Evolutionary conservation across 2,113 vertebrate species (phyloP).

Genomic region (Leptobrachium leishanense): DNA sequence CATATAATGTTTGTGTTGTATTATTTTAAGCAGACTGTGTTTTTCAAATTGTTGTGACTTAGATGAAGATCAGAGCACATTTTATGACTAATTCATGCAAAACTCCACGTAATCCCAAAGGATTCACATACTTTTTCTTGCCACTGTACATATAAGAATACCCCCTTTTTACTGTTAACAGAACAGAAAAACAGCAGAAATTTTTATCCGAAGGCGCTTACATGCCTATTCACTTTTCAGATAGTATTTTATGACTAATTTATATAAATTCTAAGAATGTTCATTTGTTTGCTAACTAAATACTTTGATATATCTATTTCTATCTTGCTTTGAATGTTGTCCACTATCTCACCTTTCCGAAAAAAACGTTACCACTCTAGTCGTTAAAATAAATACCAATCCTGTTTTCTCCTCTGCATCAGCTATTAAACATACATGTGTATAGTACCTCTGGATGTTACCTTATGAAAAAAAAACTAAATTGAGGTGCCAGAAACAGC

Average conservation of each 20-base stretch:
- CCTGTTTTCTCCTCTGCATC: conserved; percentile 62
- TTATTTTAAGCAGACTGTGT: too few species aligned
- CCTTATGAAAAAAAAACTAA: conserved; percentile 68
- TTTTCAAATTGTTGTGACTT: too few species aligned
- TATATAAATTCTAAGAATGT: conserved; percentile 43
- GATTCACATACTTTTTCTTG: too few species aligned
- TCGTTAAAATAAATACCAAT: conserved; percentile 57
- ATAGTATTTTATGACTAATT: conserved; percentile 39
- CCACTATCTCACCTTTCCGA: conserved; percentile 50
- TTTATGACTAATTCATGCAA: too few species aligned
- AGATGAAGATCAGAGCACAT: too few species aligned
- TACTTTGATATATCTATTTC: conserved; percentile 4
- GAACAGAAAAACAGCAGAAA: too few species aligned
- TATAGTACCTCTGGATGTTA: conserved; percentile 59
- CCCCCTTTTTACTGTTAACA: too few species aligned
- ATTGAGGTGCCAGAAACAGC: conserved; percentile 66
- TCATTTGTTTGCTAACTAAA: conserved; percentile 43
- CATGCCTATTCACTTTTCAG: background rate
- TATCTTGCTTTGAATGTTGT: conserved; percentile 29
- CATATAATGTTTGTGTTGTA: too few species aligned
- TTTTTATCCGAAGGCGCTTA: background rate
- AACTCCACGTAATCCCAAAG: too few species aligned
- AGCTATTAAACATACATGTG: conserved; percentile 61
- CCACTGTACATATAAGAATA: too few species aligned
- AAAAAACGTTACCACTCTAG: conserved; percentile 44